A percentile compares a stretch with the other conserved stretches of the same genome.
These are phyloP conservation scores for Eclectus roratus DNA, from an alignment of 2,113 vertebrate genomes.

Conservation along the genomic window DNA sequence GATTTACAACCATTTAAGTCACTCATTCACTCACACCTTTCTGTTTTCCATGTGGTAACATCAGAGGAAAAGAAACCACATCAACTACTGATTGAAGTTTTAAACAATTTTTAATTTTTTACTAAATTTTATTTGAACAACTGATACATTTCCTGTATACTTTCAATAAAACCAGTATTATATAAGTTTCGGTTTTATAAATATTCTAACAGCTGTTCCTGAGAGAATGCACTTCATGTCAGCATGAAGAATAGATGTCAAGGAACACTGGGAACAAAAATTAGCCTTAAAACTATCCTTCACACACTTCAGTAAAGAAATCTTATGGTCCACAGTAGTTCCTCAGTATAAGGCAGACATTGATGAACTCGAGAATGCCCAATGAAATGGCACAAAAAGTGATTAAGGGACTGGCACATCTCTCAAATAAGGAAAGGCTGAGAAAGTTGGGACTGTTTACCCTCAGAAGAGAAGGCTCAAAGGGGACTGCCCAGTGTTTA, in stretches of 20 bases:
- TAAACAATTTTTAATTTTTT: not conserved
- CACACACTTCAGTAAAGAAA: not conserved
- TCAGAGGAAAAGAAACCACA: not conserved
- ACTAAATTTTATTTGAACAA: not conserved
- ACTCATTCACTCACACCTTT: not conserved
- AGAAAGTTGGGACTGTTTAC: not conserved
- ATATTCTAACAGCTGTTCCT: not conserved
- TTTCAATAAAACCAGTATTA: not conserved
- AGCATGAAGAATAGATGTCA: not conserved
- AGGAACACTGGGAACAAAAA: not conserved
- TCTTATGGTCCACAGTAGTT: not conserved
- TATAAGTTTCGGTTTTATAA: not conserved
- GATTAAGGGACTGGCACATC: not conserved
- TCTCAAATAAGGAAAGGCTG: not conserved
- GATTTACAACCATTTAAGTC: not conserved
- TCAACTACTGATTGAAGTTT: not conserved
- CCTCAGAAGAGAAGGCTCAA: not conserved
- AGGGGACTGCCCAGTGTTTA: not conserved
- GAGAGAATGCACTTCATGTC: not conserved
- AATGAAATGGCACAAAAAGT: not conserved
- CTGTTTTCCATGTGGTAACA: not conserved
- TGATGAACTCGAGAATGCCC: not conserved
- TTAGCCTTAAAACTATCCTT: not conserved
- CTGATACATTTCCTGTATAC: not conserved
- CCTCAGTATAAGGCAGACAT: not conserved